Percentiles rank a stretch among this genome's conserved stretches.
These are phyloP conservation scores for Suillia variegata DNA, from an alignment of 2,888 invertebrate genomes.

Conservation along the genomic window DNA sequence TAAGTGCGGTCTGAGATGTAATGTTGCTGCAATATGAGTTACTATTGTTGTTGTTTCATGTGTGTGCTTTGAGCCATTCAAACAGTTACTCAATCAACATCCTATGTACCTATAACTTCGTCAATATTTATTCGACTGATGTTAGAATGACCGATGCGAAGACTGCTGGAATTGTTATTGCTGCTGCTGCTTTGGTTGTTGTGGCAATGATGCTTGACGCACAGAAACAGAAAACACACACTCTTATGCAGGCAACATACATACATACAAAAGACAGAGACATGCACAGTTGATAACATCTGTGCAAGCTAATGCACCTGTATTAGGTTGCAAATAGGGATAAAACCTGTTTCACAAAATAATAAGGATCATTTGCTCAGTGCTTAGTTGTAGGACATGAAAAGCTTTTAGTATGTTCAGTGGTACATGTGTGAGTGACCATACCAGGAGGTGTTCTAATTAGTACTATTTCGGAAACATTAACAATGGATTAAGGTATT, in stretches of 20 bases:
- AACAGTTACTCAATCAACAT: no score
- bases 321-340: constrained; percentile 4
- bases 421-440: neutral
- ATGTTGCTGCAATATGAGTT: constrained; percentile 9
- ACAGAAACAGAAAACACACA: constrained; percentile 9
- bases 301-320: neutral
- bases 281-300: no score
- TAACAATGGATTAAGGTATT: neutral
- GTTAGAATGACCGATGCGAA: no score
- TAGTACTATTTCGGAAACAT: no score
- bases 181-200: constrained; percentile 8
- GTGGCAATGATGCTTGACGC: constrained; percentile 37
- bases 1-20: neutral
- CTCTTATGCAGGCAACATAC: no score
- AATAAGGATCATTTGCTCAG: constrained; percentile 16
- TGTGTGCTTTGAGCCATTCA: neutral
- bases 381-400: neutral
- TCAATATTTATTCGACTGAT: no score
- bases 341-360: constrained; percentile 8
- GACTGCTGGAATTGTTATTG: neutral
- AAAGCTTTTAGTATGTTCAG: constrained; percentile 2
- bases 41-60: constrained; percentile 6
- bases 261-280: no score
- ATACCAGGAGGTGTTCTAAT: no score
- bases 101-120: no score